These are phyloP conservation scores for Ceraclea dissimilis DNA, from an alignment of 2,888 invertebrate genomes.

Conservation along the genomic window DNA sequence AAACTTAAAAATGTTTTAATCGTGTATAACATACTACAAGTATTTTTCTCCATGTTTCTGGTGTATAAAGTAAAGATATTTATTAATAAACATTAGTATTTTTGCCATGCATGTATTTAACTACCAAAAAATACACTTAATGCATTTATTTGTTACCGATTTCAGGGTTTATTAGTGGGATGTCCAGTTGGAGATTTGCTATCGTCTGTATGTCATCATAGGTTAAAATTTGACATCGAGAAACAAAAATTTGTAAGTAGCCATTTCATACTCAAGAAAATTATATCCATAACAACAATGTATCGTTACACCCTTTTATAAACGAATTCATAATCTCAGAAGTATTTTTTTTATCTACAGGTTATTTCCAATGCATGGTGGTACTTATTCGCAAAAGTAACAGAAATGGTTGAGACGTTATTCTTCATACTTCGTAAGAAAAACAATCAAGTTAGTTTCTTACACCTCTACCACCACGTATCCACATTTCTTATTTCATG, in stretches of 20 bases:
- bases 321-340: no score
- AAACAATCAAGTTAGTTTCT: slow-evolving; percentile 73
- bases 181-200: neutral
- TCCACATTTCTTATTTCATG: slow-evolving; percentile 70
- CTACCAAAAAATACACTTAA: no score
- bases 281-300: no score
- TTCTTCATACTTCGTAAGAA: slow-evolving; percentile 82
- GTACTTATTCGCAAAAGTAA: slow-evolving; percentile 83
- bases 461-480: slow-evolving; percentile 81
- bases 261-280: no score
- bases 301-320: no score
- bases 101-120: no score
- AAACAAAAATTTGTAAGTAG: neutral
- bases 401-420: slow-evolving; percentile 81
- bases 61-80: slow-evolving; percentile 71
- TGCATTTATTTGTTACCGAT: no score
- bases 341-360: no score
- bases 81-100: no score
- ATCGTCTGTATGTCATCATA: neutral
- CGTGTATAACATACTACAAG: slow-evolving; percentile 84
- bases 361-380: slow-evolving; percentile 54
- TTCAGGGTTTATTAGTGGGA: neutral
- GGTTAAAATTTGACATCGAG: neutral
- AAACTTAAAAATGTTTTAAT: slow-evolving; percentile 59
- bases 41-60: slow-evolving; percentile 78